Evolutionary conservation across 2,113 vertebrate genomes (phyloP), one percentile per base, ranked within the genome.

Genomic region (Pseudolaguvia tuberculata): DNA sequence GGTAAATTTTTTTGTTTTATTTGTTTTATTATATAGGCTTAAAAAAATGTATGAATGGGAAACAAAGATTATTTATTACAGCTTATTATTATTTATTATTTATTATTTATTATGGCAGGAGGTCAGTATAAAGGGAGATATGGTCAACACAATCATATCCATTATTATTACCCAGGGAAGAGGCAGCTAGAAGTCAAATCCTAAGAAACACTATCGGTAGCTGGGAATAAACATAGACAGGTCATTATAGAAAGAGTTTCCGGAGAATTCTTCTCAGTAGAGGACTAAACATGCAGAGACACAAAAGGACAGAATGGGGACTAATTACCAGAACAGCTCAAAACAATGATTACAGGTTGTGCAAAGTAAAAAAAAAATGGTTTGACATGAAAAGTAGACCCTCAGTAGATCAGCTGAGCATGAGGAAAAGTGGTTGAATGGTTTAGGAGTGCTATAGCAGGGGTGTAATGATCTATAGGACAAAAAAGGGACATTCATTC

Each of bases 71-170:
- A 50, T 67, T 50, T 67, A 27, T 67, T 48, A 67, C 10, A 27
- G 45, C 23, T 67, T 45, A 4, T 7, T 9, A 25, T 5, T 20
- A 50, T 67, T 45, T 50, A 50, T 50, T 67, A 67, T 21, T 67
- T 47, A n/a, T n/a, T n/a, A n/a, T n/a, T n/a, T n/a, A n/a, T n/a
- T 39, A 50, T 67, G 23, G 45, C 23, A 67, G 9, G 45, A 17
- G 45, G 63, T 67, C 63, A 67, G 12, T 23, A 23, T 29, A 67
- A 67, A 67, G 63, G 63, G 23, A 67, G 63, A 20, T 17, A 20
- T 50, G 17, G 63, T 50, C 63, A 67, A 29, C 45, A 50, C 23
- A 50, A 9, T 15, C 45, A 66, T 66, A 20, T 50, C 63, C 25
- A 50, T 67, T 67, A 67, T 67, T 23, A 67, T 67, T 67, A 50